Percentiles rank a stretch among this genome's conserved stretches.
These are phyloP conservation scores for Pogonocherus hispidulus DNA, from an alignment of 2,888 invertebrate species.

Conservation along the genomic window DNA sequence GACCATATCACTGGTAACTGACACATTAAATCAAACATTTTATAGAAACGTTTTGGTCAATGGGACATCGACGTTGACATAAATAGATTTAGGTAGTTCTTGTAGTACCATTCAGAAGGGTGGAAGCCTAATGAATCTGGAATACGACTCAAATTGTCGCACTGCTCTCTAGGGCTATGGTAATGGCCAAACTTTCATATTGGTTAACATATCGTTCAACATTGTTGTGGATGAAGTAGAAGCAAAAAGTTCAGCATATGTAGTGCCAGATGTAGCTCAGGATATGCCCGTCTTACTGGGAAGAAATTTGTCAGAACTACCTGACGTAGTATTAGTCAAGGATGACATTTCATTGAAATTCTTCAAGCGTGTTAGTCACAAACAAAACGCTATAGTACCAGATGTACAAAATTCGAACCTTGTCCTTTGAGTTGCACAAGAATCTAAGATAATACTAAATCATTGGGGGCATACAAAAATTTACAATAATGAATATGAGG, in stretches of 20 bases:
- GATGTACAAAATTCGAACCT: neutral
- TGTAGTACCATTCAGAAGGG: conserved; percentile 36
- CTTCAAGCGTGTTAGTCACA: neutral
- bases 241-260: conserved; percentile 32
- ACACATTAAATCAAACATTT: conserved; percentile 19
- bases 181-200: conserved; percentile 28
- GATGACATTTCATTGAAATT: conserved; percentile 39
- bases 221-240: conserved; percentile 42
- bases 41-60: conserved; percentile 28
- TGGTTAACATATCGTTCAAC: conserved; percentile 35
- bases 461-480: neutral
- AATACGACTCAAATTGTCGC: neutral
- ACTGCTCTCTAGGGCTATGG: conserved; percentile 42
- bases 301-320: conserved; percentile 44
- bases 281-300: conserved; percentile 45
- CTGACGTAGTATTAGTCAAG: conserved; percentile 41
- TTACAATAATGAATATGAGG: neutral
- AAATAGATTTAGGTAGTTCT: conserved; percentile 43
- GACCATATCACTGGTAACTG: conserved; percentile 14
- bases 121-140: conserved; percentile 11
- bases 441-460: neutral
- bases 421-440: neutral
- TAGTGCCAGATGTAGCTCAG: conserved; percentile 43
- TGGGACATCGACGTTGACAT: conserved; percentile 33
- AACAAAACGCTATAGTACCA: neutral